Evolutionary conservation across 2,113 vertebrate species (phyloP), one percentile per base, ranked within the genome.

Genomic region (Ptilonorhynchus violaceus): DNA sequence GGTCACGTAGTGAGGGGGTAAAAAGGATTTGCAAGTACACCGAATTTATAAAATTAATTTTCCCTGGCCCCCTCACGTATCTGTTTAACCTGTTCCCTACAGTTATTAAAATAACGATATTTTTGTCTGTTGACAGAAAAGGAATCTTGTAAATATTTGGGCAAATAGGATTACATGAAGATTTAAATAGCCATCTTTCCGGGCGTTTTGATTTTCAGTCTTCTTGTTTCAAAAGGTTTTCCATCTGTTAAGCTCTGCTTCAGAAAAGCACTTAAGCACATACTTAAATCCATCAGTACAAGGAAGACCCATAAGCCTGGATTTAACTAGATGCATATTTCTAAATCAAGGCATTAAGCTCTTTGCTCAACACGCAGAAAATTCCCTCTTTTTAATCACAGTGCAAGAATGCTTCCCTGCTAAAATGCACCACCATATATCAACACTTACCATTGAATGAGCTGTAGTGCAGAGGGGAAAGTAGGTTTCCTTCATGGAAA

Each of bases 301-400:
- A 87, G 80, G 80, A 92, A 97, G 76, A 74, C 44, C 30, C 30
- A 8, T 74, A 96, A 96, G 84, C 87, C 84, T 91, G 69, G 60
- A 85, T 96, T 95, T 96, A 92, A 78, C 56, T 64, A 81, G 76
- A 84, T 89, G 81, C 30, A 37, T 91, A 72, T 92, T 96, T 89
- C 81, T 87, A 84, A 92, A 79, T 89, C 84, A 52, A 81, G 53
- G 87, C 64, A 75, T 94, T 84, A 92, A 97, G 49, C 73, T 68
- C 66, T 85, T 91, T 78, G 60, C 66, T 96, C 64, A 87, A 87
- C n/a, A 44, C 52, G 80, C 80, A 87, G 89, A 91, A 94, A 96
- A 94, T 75, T 92, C 41, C 19, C 18, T 72, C 46, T 78, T 93
- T 92, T 87, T 52, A 94, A 92, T 70, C 64, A 56, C 77, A 60